Conservation (phyloP, 2,797 vertebrate genomes). For the Calcarius lapponicus region DNA sequence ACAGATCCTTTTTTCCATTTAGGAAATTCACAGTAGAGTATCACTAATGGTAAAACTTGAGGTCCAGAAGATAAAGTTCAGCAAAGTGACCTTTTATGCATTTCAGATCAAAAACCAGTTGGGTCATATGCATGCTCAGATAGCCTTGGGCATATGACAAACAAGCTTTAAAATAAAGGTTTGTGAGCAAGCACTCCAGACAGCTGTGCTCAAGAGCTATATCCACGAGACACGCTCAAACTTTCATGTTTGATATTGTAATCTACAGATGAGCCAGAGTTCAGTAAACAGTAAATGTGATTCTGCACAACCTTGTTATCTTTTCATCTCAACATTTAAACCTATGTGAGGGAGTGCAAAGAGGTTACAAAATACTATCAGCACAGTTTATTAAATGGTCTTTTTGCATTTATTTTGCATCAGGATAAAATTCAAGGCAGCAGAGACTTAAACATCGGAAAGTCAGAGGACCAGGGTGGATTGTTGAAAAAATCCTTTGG, state of each 20-base stretch:
- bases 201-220: neutral
- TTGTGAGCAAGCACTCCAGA: neutral
- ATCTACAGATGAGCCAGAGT: neutral
- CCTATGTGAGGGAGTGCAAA: neutral
- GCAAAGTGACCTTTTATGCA: neutral
- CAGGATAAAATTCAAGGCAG: neutral
- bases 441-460: neutral
- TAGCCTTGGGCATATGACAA: neutral
- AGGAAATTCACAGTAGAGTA: neutral
- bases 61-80: neutral
- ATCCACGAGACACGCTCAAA: neutral
- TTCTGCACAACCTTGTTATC: conserved; percentile 13
- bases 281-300: neutral
- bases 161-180: neutral
- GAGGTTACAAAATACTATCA: conserved; percentile 16
- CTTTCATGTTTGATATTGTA: neutral
- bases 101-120: conserved; percentile 1
- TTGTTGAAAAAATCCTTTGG: neutral
- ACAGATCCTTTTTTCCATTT: neutral
- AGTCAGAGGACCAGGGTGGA: neutral
- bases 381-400: neutral
- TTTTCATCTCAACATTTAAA: conserved; percentile 17
- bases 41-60: neutral
- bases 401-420: neutral
- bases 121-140: neutral